Evolutionary conservation across 1,140 invertebrate species (phyloP).

Genomic region (Drosophila albomicans): DNA sequence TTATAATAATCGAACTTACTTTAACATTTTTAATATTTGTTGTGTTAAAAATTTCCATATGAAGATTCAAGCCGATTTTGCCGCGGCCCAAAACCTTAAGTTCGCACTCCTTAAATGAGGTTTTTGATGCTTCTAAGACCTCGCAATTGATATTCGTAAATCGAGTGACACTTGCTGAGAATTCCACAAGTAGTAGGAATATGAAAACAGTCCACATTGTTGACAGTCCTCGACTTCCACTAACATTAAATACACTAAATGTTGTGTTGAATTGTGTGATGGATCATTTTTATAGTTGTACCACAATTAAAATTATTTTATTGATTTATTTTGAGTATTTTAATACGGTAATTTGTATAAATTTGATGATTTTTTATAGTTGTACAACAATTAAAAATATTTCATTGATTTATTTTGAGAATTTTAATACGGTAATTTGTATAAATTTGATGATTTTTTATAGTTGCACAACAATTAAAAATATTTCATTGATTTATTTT

Average conservation of each 20-base stretch:
- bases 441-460: not conserved
- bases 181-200: not conserved
- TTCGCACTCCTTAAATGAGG: slow-evolving; percentile 23
- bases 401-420: no score
- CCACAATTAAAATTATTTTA: no score
- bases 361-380: not conserved
- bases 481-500: no score
- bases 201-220: not conserved
- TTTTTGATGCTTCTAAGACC: slow-evolving; percentile 3
- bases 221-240: not conserved
- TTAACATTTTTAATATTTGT: not conserved
- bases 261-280: not conserved
- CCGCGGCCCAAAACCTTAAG: slow-evolving; percentile 29
- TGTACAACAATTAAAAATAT: no score
- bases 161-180: not conserved
- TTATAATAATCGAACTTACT: not conserved
- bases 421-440: no score
- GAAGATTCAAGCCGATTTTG: not conserved
- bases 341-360: no score
- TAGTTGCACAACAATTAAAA: not conserved
- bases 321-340: no score
- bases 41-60: not conserved
- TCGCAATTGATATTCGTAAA: slow-evolving; percentile 34
- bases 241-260: not conserved
- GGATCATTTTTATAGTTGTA: not conserved